Evolutionary conservation across 2,797 vertebrate genomes (phyloP), one percentile per base, ranked within the genome.

Genomic region (Miichthys miiuy): DNA sequence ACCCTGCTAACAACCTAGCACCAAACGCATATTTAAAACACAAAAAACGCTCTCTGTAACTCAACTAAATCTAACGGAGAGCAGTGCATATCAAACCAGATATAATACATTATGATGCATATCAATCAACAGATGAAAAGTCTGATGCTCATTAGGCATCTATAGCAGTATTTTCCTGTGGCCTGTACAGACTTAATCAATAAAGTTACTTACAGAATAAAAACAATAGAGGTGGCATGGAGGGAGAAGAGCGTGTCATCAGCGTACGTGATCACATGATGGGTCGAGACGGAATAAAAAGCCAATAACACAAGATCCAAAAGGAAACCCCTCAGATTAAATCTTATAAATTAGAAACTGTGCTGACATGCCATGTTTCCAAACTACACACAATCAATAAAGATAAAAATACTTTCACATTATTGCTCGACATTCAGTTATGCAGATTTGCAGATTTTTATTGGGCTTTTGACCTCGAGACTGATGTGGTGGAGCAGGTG

Each of bases 381-480:
- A 96, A 95, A 95, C 93, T 96, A 94, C 96, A 94, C 95, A 96
- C 93, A 94, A 93, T 56, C 94, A 67, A 74, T 94, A 81, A 73
- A 48, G 63, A 64, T 77, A 77, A 76, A 83, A 74, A 96, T 93
- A 94, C 95, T 94, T 95, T 92, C 94, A 85, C 95, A 95, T 97
- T 97, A 97, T 97, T 97, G 96, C 96, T 97, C 94, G 90, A 97
- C 96, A 96, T 97, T 97, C 95, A 95, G 92, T 96, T 96, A 96
- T 97, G 56, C 48, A 81, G 54, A 80, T 68, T 75, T 58, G 68
- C 62, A 58, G 57, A 80, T 75, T 80, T 80, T 90, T 93, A 92
- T 91, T 94, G 92, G 94, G 94, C 95, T 95, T 96, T 95, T 93
- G 95, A 96, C 95, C 23, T 95, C 85, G 92, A 95, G 91, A 23